phyloP scores from a whole-genome alignment of 1,140 invertebrate species.

The Pteromalus puparum region DNA sequence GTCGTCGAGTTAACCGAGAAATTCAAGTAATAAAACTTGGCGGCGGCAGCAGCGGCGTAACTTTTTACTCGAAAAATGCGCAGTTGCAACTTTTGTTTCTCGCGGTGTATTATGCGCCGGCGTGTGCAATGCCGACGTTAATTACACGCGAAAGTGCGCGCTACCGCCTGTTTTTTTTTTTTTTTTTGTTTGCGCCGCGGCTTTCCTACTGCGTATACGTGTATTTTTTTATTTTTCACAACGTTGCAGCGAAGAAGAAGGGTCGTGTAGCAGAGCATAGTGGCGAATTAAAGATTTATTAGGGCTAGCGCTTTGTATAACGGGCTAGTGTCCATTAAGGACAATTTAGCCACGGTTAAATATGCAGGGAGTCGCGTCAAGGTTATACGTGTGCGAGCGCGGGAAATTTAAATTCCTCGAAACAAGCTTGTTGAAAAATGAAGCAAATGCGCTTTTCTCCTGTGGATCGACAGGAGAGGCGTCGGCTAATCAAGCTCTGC shows the following conservation, averaged over 20 bases:
- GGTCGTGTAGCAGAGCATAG: not conserved
- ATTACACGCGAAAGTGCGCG: not conserved
- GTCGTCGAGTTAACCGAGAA: not conserved
- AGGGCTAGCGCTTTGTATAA: not conserved
- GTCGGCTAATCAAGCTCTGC: slow-evolving; percentile 38
- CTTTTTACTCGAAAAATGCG: not conserved
- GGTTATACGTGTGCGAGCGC: not conserved
- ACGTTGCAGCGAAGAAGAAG: not conserved
- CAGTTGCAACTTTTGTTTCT: not conserved
- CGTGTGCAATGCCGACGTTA: not conserved
- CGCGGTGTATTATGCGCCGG: not conserved
- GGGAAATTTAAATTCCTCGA: too few species aligned
- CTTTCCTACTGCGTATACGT: too few species aligned
- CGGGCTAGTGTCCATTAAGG: not conserved
- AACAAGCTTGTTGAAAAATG: not conserved
- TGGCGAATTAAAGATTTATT: slow-evolving; percentile 6
- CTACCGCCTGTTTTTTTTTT: not conserved
- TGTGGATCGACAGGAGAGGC: not conserved
- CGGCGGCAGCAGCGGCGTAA: not conserved
- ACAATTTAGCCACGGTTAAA: not conserved
- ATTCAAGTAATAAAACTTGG: slow-evolving; percentile 1
- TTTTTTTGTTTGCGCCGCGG: not conserved
- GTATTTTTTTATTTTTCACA: not conserved
- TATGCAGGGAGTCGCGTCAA: not conserved
- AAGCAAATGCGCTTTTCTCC: not conserved